Conservation (phyloP, 2,888 invertebrate genomes). For the Monochamus alternatus region DNA sequence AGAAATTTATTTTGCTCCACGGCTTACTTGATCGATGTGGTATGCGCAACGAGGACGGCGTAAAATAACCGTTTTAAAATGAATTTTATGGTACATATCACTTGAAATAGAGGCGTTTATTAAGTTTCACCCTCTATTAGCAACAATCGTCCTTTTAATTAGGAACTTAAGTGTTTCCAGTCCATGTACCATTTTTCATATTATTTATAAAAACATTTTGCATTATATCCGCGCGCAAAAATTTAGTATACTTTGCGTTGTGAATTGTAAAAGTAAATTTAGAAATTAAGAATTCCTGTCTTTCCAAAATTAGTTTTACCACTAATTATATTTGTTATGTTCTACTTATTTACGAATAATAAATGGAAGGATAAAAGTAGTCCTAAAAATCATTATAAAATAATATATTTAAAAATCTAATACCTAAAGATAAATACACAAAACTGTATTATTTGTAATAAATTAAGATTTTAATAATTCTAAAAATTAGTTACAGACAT, state of each 20-base stretch:
- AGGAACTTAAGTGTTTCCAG: background rate
- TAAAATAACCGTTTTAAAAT: constrained; percentile 54
- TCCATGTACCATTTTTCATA: background rate
- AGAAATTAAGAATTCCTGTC: background rate
- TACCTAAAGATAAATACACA: too few species aligned
- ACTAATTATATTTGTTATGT: too few species aligned
- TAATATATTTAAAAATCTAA: too few species aligned
- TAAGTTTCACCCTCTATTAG: constrained; percentile 46
- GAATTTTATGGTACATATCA: constrained; percentile 59
- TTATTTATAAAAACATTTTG: background rate
- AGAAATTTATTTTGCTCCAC: constrained; percentile 23
- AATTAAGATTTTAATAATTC: too few species aligned
- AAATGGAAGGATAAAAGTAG: too few species aligned
- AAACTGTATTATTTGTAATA: too few species aligned
- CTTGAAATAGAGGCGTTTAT: constrained; percentile 58
- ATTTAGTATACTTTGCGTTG: background rate
- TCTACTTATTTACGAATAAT: too few species aligned
- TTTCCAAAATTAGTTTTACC: too few species aligned
- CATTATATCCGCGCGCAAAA: background rate
- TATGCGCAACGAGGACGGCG: constrained; percentile 49
- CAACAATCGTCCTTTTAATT: constrained; percentile 17
- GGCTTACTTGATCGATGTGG: constrained; percentile 49
- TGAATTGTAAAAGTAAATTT: background rate
- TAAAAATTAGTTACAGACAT: too few species aligned
- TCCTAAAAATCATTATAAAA: too few species aligned